Conservation (phyloP, 1,140 invertebrate species). For the Chironomus striatipennis region DNA sequence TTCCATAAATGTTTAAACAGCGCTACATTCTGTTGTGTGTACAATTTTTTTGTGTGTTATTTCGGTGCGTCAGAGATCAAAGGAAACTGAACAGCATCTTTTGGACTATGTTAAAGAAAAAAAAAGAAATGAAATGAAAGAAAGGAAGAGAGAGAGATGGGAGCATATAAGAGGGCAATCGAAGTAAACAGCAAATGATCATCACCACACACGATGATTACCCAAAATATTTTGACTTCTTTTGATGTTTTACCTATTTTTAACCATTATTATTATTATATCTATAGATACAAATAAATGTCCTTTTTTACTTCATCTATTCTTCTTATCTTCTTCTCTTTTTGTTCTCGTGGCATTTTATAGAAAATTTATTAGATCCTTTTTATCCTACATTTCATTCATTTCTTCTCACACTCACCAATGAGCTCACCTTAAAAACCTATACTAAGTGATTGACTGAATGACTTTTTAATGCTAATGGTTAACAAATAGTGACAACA, state of each 20-base stretch:
- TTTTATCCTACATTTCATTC: not conserved
- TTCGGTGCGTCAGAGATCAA: not conserved
- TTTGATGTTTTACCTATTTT: slow-evolving; percentile 22
- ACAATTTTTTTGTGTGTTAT: not conserved
- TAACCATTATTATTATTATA: not conserved
- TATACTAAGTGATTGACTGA: too few relatives aligned
- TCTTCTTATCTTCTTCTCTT: not conserved
- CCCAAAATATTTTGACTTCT: slow-evolving; percentile 23
- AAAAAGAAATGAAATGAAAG: not conserved
- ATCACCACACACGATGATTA: slow-evolving; percentile 22
- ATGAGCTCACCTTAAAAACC: too few relatives aligned
- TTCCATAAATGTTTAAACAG: slow-evolving; percentile 21
- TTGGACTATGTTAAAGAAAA: not conserved
- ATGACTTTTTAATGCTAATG: too few relatives aligned
- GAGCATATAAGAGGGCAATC: slow-evolving; percentile 15
- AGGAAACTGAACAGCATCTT: not conserved
- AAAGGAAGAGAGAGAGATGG: not conserved
- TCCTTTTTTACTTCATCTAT: not conserved
- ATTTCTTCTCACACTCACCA: not conserved
- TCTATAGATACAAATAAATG: not conserved
- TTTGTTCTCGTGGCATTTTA: not conserved
- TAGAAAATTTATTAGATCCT: not conserved
- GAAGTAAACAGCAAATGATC: slow-evolving; percentile 11
- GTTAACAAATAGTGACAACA: too few relatives aligned
- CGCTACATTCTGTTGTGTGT: not conserved